A percentile compares a stretch with the other conserved stretches of the same genome.
Conservation (phyloP, 2,113 vertebrate genomes). For the Scophthalmus maximus region DNA sequence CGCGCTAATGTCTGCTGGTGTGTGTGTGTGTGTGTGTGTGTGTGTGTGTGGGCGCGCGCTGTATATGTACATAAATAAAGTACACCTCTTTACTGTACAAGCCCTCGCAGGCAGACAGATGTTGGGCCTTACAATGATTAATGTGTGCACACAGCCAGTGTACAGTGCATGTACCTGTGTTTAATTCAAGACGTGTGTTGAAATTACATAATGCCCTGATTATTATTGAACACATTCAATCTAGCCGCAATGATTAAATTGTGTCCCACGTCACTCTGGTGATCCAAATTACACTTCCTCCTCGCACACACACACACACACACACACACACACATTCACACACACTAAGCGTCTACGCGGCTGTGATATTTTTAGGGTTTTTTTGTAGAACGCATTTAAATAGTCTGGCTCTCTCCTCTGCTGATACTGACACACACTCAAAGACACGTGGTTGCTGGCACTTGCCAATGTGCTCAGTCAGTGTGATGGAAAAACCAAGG, state of each 20-base stretch:
- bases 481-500: slow-evolving; percentile 26
- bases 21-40: no score
- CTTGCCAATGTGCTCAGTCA: slow-evolving; percentile 36
- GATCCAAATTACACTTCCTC: slow-evolving; percentile 60
- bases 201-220: slow-evolving; percentile 65
- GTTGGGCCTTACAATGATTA: slow-evolving; percentile 34
- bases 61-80: neutral
- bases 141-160: slow-evolving; percentile 43
- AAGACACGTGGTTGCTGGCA: slow-evolving; percentile 36
- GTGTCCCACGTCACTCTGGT: slow-evolving; percentile 54
- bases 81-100: neutral
- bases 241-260: slow-evolving; percentile 69
- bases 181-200: slow-evolving; percentile 52
- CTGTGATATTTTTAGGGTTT: slow-evolving; percentile 67
- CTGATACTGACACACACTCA: slow-evolving; percentile 47
- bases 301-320: slow-evolving; percentile 12
- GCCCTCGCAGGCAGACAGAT: slow-evolving; percentile 49
- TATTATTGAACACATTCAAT: slow-evolving; percentile 69
- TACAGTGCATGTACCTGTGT: slow-evolving; percentile 56
- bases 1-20: no score
- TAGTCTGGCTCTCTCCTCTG: slow-evolving; percentile 33
- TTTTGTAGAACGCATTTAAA: slow-evolving; percentile 50
- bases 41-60: no score
- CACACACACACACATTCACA: slow-evolving; percentile 11
- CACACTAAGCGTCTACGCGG: slow-evolving; percentile 11